Evolutionary conservation across 2,113 vertebrate species (phyloP).

Genomic region (Crotalus viridis): DNA sequence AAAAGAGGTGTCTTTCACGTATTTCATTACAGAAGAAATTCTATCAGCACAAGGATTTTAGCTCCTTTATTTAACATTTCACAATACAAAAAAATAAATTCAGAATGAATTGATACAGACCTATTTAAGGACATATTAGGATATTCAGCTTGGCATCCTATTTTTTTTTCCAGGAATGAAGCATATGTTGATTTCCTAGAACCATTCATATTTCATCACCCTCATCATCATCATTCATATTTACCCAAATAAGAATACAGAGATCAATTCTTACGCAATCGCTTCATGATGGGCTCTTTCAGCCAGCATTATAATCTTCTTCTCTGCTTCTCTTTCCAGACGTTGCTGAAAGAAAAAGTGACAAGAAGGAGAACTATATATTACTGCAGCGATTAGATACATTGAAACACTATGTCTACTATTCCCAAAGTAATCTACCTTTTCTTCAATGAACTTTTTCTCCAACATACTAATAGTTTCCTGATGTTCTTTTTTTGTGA

Average conservation of each 20-base stretch:
- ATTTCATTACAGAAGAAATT: not conserved
- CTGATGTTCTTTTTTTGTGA: slow-evolving; percentile 72
- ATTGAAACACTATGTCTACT: not conserved
- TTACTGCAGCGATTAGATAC: not conserved
- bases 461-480: slow-evolving; percentile 76
- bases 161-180: not conserved
- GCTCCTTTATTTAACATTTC: not conserved
- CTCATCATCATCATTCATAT: not conserved
- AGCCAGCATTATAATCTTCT: slow-evolving; percentile 72
- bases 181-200: not conserved
- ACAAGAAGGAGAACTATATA: not conserved
- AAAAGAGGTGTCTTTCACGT: not conserved
- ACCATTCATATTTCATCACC: not conserved
- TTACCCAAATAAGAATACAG: slow-evolving; percentile 11
- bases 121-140: not conserved
- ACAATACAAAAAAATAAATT: slow-evolving; percentile 6
- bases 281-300: slow-evolving; percentile 80
- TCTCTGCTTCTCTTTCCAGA: slow-evolving; percentile 79
- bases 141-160: slow-evolving; percentile 1
- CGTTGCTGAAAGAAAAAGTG: slow-evolving; percentile 65
- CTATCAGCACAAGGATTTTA: not conserved
- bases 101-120: not conserved
- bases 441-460: slow-evolving; percentile 80
- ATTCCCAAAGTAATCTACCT: slow-evolving; percentile 68
- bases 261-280: slow-evolving; percentile 73